Percentiles rank a stretch among this genome's conserved stretches.
Conservation (phyloP, 2,113 vertebrate species). For the Erinaceus europaeus region DNA sequence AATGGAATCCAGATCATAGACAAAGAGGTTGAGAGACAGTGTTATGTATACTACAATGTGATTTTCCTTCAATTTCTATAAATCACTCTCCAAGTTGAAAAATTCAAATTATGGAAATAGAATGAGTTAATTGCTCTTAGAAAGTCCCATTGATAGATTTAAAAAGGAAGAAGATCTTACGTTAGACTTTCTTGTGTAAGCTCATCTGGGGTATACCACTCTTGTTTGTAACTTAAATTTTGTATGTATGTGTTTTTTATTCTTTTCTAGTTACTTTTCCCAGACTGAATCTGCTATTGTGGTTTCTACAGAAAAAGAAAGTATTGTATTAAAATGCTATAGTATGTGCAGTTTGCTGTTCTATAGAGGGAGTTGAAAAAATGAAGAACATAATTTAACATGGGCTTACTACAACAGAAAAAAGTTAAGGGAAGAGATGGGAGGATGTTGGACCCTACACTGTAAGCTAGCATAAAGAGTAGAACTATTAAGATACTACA, state of each 20-base stretch:
- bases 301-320: slow-evolving; percentile 16
- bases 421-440: fast-evolving
- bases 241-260: neutral
- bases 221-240: neutral
- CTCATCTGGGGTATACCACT: neutral
- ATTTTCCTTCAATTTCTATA: slow-evolving; percentile 47
- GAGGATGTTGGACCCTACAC: fast-evolving
- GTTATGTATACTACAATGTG: slow-evolving; percentile 27
- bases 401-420: neutral
- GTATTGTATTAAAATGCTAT: neutral
- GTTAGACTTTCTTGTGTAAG: neutral
- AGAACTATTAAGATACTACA: neutral
- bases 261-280: slow-evolving; percentile 28
- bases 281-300: slow-evolving; percentile 41
- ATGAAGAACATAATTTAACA: neutral
- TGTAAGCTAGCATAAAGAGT: neutral
- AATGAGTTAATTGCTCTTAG: neutral
- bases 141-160: neutral
- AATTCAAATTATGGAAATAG: neutral
- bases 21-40: slow-evolving; percentile 26
- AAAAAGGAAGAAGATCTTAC: neutral
- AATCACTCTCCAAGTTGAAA: slow-evolving; percentile 3
- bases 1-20: slow-evolving; percentile 40
- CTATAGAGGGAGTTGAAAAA: neutral
- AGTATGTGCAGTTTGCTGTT: neutral